Conservation (phyloP, 2,113 vertebrate species). For the Patagioenas fasciata region DNA sequence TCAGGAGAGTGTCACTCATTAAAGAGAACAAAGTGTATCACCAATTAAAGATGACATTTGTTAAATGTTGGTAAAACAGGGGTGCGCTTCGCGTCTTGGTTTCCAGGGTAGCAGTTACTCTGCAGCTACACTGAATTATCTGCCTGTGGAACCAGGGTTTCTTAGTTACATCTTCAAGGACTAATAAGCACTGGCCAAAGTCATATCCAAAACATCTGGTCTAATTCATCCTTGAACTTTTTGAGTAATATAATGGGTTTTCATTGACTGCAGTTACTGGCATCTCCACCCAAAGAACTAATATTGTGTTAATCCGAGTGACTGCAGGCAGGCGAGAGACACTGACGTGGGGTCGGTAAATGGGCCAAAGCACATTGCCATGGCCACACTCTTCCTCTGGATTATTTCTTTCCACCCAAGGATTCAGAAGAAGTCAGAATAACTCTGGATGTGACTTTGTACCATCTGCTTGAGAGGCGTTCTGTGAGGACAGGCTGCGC, state of each 20-base stretch:
- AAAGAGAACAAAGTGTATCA: neutral
- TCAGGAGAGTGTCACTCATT: neutral
- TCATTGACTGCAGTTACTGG: neutral
- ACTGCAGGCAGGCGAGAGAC: neutral
- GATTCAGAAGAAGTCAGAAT: neutral
- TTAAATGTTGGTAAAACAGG: neutral
- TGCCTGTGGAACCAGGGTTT: neutral
- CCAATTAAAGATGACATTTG: slow-evolving; percentile 50
- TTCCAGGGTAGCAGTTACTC: neutral
- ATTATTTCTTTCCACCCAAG: neutral
- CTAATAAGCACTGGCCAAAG: slow-evolving; percentile 1
- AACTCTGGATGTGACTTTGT: fast-evolving
- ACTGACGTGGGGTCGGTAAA: fast-evolving
- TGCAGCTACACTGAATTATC: neutral
- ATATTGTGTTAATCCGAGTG: neutral
- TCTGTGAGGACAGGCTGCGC: fast-evolving
- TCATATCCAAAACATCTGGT: neutral
- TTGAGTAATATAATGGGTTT: neutral
- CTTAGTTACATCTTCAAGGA: slow-evolving; percentile 37
- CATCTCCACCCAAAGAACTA: neutral
- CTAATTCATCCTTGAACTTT: slow-evolving; percentile 46
- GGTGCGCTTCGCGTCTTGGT: neutral
- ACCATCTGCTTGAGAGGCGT: neutral
- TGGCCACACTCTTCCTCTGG: neutral
- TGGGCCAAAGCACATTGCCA: neutral